Evolutionary conservation across 35 echinoderm and acorn worm species (phyloP).

Genomic region (Apostichopus japonicus): DNA sequence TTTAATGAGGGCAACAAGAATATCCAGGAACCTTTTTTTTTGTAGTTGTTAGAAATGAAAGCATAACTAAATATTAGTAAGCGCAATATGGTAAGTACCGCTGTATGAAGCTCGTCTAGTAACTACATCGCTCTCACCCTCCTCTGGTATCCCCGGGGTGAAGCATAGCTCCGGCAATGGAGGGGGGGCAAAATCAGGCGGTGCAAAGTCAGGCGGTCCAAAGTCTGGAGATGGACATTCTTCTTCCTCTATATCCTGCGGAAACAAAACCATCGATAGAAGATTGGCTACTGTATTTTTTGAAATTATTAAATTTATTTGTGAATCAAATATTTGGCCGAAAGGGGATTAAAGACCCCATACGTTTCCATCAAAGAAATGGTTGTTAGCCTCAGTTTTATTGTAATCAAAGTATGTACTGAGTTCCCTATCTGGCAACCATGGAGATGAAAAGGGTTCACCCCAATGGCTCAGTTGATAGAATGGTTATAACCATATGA

Average conservation of each 20-base stretch:
- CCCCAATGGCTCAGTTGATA: no score
- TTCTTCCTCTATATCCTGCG: conserved; percentile 49
- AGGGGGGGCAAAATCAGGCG: conserved; percentile 60
- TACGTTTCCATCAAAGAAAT: no score
- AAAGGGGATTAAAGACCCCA: no score
- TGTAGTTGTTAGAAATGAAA: neutral
- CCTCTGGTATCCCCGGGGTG: neutral
- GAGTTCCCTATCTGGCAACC: no score
- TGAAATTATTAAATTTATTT: no score
- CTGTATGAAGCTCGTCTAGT: conserved; percentile 38
- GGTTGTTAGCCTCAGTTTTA: no score
- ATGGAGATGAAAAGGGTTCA: no score
- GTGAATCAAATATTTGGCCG: no score
- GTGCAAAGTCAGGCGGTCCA: conserved; percentile 55
- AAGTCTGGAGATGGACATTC: conserved; percentile 43
- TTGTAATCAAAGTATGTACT: no score
- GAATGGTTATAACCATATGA: no score
- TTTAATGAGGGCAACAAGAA: no score
- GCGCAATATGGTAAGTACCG: conserved; percentile 32
- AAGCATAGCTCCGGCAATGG: conserved; percentile 47
- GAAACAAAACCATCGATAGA: neutral
- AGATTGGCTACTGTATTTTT: neutral
- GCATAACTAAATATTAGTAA: conserved; percentile 5
- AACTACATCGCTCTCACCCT: conserved; percentile 25
- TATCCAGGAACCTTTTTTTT: no score